Evolutionary conservation across 2,888 invertebrate species (phyloP).

Genomic region (Tipula lateralis): DNA sequence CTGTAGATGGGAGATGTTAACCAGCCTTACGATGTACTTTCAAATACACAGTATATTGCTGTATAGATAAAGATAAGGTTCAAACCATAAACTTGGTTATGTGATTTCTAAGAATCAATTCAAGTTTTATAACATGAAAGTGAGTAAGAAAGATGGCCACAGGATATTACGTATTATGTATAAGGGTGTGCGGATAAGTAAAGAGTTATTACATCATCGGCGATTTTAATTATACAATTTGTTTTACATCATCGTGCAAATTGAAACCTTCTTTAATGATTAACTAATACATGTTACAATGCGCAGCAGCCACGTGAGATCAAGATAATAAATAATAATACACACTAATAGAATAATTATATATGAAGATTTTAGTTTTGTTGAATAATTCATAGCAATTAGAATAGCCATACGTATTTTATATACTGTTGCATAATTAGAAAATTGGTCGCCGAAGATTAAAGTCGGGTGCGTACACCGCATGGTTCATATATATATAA

Average conservation of each 20-base stretch:
- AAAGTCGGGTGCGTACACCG: neutral
- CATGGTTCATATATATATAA: neutral
- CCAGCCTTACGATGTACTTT: too few relatives aligned
- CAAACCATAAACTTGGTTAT: too few relatives aligned
- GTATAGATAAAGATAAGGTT: too few relatives aligned
- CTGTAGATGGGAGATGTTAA: too few relatives aligned
- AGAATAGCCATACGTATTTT: neutral
- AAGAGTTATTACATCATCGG: too few relatives aligned
- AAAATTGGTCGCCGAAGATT: neutral
- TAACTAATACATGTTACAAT: neutral
- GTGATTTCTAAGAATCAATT: too few relatives aligned
- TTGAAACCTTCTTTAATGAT: neutral
- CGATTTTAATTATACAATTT: neutral
- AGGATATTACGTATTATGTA: too few relatives aligned
- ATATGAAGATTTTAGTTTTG: neutral
- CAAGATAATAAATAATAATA: neutral
- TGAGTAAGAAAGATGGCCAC: too few relatives aligned
- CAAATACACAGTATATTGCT: too few relatives aligned
- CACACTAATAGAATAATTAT: neutral
- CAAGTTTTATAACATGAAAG: too few relatives aligned
- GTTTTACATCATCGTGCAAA: neutral
- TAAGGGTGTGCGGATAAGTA: too few relatives aligned
- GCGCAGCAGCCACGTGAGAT: neutral
- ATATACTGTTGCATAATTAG: neutral
- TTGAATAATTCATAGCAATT: neutral